Percentiles rank a stretch among this genome's conserved stretches.
Conservation (phyloP, 1,140 invertebrate genomes). For the Rhagoletis zephyria region DNA sequence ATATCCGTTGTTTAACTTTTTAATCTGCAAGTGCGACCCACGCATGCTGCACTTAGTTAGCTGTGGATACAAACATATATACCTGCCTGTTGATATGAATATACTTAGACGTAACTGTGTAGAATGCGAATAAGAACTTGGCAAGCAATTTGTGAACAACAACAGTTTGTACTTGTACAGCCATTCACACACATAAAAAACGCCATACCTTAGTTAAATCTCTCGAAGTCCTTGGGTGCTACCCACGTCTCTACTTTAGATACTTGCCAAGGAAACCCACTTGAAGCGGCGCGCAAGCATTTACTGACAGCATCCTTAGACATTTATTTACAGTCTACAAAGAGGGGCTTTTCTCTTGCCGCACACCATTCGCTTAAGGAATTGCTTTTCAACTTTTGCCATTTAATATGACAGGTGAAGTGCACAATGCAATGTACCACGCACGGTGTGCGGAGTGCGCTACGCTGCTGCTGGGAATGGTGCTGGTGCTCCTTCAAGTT, state of each 20-base stretch:
- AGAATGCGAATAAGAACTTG: not conserved
- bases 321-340: conserved; percentile 40
- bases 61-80: not conserved
- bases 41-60: conserved; percentile 8
- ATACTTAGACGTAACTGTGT: not conserved
- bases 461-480: too few species aligned
- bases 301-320: conserved; percentile 48
- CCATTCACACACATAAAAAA: not conserved
- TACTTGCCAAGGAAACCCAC: conserved; percentile 29
- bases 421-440: conserved; percentile 13
- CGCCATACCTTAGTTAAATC: conserved; percentile 22
- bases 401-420: conserved; percentile 51
- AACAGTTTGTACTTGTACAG: not conserved
- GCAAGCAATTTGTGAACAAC: conserved; percentile 45
- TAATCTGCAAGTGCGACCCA: conserved; percentile 20
- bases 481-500: not conserved
- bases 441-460: too few species aligned
- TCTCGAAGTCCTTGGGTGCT: not conserved
- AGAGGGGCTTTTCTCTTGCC: not conserved
- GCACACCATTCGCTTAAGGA: conserved; percentile 39
- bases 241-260: not conserved
- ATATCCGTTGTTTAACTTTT: conserved; percentile 33
- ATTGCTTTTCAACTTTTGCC: conserved; percentile 52
- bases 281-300: conserved; percentile 19
- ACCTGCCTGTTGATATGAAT: not conserved